Percentiles rank a stretch among this genome's conserved stretches.
Evolutionary conservation across 2,888 invertebrate genomes (phyloP).

Genomic region (Tolmerus cingulatus): DNA sequence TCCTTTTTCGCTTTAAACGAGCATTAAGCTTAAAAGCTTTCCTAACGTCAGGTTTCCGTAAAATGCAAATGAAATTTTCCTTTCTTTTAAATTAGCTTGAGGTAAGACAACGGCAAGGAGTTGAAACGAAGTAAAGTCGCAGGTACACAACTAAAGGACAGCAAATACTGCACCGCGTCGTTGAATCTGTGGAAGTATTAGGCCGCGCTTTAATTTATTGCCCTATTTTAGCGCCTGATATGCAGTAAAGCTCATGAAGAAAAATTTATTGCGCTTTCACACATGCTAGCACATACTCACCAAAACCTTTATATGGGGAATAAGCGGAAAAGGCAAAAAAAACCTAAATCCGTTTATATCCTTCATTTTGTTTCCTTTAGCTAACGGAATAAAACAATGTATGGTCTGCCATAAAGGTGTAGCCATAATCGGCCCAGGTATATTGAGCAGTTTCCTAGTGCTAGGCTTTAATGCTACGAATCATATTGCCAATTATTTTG

Average conservation of each 20-base stretch:
- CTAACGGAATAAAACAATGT: not conserved
- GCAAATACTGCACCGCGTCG: not conserved
- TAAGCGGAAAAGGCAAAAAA: not conserved
- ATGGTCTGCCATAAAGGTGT: not conserved
- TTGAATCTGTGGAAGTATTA: slow-evolving; percentile 10
- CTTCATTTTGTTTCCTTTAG: not conserved
- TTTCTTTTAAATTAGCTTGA: slow-evolving; percentile 27
- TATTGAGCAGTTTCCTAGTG: not conserved
- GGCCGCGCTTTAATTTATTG: slow-evolving; percentile 5
- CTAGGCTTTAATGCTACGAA: not conserved
- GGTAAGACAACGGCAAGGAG: not conserved
- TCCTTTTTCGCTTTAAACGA: slow-evolving; percentile 40
- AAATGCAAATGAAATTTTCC: slow-evolving; percentile 37
- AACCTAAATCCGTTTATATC: not conserved
- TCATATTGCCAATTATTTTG: not conserved
- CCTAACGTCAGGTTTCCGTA: slow-evolving; percentile 22
- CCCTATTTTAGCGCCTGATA: not conserved
- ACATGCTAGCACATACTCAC: not conserved
- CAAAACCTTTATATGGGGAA: not conserved
- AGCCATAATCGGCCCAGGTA: not conserved
- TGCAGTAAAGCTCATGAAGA: not conserved
- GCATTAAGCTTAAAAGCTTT: slow-evolving; percentile 22
- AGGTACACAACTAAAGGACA: not conserved
- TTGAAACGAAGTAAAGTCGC: slow-evolving; percentile 15
- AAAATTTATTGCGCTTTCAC: not conserved